Evolutionary conservation across 1,140 invertebrate genomes (phyloP), one percentile per base, ranked within the genome.

Genomic region (Potamilus streckersoni): DNA sequence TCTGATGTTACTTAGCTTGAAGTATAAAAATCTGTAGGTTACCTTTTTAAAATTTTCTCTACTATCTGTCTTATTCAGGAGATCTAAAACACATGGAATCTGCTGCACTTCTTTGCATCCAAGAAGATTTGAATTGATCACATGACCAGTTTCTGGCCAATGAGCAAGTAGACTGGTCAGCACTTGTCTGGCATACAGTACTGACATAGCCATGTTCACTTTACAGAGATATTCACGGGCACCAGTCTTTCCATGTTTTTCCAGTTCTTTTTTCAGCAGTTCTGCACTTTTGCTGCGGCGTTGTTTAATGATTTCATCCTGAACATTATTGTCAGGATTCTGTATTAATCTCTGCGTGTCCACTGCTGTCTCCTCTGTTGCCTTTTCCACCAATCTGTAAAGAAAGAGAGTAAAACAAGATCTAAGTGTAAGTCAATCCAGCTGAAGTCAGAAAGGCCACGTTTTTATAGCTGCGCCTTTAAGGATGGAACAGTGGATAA

Each of bases 71-170:
- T 86, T 85, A 70, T 88, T 84, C n/a, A 89, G 80, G 1, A 89
- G 82, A 69, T 89, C 87, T 56, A 89, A 80, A 1, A 89, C 81
- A 82, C 85, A 88, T 8, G 86, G 87, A 31, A 89, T 86, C 80
- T 88, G 85, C 17, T 84, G 78, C 3, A 82, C 80, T 27, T 87
- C 82, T 62, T 83, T 85, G 77, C 88, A 88, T 55, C 87, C 87
- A 14, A 89, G 79, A 27, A 89, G 77, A 11, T 82, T 74, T 20
- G 87, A 83, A n/a, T 77, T 86, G 70, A 89, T 89, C 63, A 78
- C 71, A 59, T 82, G 84, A 20, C 85, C 87, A 58, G 74, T 72
- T 0, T 81, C 74, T 31, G 88, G 87, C 87, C 87, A 89, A 66
- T 85, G 82, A 70, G 87, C 84, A 31, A 89, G 80, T 58, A 89